phyloP scores from a whole-genome alignment of 2,797 vertebrate genomes.

The Typhlichthys eigenmanni region DNA sequence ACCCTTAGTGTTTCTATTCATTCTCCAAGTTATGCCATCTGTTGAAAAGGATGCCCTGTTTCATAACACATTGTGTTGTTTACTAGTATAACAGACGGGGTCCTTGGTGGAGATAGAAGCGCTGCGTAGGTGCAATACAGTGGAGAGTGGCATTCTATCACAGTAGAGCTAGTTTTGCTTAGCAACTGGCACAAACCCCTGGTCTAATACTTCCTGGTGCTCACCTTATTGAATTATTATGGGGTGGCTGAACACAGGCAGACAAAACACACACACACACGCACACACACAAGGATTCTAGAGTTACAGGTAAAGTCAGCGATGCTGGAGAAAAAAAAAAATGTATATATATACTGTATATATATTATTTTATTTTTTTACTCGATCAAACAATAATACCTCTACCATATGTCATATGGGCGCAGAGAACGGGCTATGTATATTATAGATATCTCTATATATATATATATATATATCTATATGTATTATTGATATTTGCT shows the following conservation, averaged over 20 bases:
- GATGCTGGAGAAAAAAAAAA: too few species aligned
- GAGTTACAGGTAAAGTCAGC: too few species aligned
- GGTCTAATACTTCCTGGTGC: conserved; percentile 35
- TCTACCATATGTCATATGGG: too few species aligned
- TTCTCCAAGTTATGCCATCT: background rate
- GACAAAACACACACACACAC: background rate
- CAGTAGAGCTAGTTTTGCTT: conserved; percentile 54
- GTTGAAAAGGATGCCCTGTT: background rate
- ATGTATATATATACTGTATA: conserved; percentile 3
- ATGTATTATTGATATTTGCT: too few species aligned
- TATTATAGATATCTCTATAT: too few species aligned
- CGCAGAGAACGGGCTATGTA: too few species aligned
- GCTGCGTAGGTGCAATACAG: conserved; percentile 42
- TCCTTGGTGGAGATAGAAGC: conserved; percentile 23
- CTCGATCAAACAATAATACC: too few species aligned
- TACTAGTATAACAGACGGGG: conserved; percentile 22
- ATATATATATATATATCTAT: too few species aligned
- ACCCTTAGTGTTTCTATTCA: background rate
- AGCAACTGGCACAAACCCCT: conserved; percentile 61
- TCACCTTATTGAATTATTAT: conserved; percentile 44
- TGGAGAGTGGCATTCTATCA: conserved; percentile 45
- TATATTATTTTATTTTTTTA: background rate
- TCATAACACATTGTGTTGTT: background rate
- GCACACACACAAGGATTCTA: background rate
- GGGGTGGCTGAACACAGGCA: conserved; percentile 13